Percentiles rank a stretch among this genome's conserved stretches.
These are phyloP conservation scores for Bucorvus abyssinicus DNA, from an alignment of 2,797 vertebrate species.

Conservation along the genomic window DNA sequence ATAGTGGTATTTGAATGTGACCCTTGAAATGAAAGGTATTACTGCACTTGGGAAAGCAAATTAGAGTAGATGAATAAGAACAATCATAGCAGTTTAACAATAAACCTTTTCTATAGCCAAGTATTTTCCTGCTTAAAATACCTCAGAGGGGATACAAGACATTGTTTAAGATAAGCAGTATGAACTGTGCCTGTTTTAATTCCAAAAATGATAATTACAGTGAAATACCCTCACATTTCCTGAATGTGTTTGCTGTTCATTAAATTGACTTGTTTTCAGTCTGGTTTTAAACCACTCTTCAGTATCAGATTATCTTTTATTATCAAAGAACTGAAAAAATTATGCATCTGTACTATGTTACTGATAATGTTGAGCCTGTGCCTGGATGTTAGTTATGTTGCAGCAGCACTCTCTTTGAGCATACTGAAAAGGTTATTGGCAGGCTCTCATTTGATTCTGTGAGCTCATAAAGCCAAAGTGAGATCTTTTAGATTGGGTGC, in stretches of 20 bases:
- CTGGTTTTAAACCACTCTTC: neutral
- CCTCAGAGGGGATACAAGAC: neutral
- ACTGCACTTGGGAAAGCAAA: conserved; percentile 2
- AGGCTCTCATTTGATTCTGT: neutral
- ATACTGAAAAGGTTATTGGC: neutral
- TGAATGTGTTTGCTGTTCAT: neutral
- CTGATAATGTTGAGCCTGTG: neutral
- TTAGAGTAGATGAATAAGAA: neutral
- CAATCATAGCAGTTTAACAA: neutral
- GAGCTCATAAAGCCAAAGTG: neutral
- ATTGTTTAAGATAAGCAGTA: neutral
- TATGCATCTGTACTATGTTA: neutral
- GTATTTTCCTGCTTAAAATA: neutral
- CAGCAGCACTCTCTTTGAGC: neutral
- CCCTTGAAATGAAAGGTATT: conserved; percentile 37
- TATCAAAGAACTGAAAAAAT: neutral
- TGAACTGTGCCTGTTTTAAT: neutral
- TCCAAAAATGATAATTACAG: neutral
- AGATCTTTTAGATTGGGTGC: neutral
- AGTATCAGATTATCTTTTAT: neutral
- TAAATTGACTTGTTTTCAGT: neutral
- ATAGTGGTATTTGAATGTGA: conserved; percentile 30
- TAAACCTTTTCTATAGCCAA: neutral
- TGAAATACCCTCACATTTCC: neutral
- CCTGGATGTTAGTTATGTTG: neutral